A percentile compares a stretch with the other conserved stretches of the same genome.
Conservation (phyloP, 2,113 vertebrate species). For the Neofelis nebulosa region DNA sequence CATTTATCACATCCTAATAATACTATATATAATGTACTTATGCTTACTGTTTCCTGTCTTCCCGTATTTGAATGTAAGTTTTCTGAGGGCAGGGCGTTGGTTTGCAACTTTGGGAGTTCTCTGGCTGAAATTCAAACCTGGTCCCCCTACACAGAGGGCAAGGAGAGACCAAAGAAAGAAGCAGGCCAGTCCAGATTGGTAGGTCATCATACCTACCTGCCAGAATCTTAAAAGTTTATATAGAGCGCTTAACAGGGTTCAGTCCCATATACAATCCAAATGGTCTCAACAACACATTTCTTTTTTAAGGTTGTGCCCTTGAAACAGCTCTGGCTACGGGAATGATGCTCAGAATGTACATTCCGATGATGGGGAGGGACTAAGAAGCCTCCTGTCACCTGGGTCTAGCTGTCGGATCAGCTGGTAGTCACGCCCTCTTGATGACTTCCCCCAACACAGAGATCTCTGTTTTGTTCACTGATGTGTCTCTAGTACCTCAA, state of each 20-base stretch:
- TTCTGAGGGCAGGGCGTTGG: neutral
- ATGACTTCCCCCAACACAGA: neutral
- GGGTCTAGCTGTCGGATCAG: neutral
- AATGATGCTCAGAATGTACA: neutral
- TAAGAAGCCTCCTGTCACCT: neutral
- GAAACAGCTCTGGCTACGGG: neutral
- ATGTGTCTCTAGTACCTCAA: neutral
- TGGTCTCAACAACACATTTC: neutral
- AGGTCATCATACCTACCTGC: neutral
- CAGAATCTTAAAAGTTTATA: neutral
- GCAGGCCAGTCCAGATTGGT: neutral
- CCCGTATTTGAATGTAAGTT: neutral
- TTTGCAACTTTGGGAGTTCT: neutral
- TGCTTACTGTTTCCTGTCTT: neutral
- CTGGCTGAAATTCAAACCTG: neutral
- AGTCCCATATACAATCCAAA: neutral
- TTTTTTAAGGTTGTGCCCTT: neutral
- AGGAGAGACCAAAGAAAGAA: neutral
- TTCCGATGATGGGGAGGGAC: neutral
- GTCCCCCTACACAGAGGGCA: neutral
- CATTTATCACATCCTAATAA: neutral
- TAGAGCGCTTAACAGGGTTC: neutral
- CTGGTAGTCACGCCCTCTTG: neutral
- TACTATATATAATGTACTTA: neutral
- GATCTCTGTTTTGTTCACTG: neutral